phyloP scores from a whole-genome alignment of 1,140 invertebrate genomes.

The Drosophila lacteicornis region DNA sequence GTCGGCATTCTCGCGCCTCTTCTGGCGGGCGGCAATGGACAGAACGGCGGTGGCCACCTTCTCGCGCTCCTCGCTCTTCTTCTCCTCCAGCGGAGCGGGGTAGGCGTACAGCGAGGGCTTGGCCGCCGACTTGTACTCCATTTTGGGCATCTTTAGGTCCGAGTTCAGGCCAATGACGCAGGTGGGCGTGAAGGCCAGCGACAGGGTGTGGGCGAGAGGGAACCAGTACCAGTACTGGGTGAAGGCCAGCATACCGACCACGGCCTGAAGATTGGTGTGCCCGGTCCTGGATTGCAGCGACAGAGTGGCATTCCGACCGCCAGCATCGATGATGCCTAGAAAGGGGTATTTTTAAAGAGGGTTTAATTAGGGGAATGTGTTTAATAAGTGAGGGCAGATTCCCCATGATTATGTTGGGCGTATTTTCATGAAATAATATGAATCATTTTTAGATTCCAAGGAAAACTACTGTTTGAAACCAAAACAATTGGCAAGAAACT shows the following conservation, averaged over 20 bases:
- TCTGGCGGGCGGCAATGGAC: slow-evolving; percentile 96
- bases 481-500: not conserved
- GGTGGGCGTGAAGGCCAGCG: slow-evolving; percentile 98
- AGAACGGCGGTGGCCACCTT: slow-evolving; percentile 98
- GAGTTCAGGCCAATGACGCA: slow-evolving; percentile 97
- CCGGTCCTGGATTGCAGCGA: slow-evolving; percentile 98
- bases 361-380: not conserved
- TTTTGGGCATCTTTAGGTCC: slow-evolving; percentile 98
- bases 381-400: too few species aligned
- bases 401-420: not conserved
- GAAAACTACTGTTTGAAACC: not conserved
- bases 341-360: not conserved
- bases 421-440: slow-evolving; percentile 3
- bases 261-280: slow-evolving; percentile 98
- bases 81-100: slow-evolving; percentile 98
- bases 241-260: slow-evolving; percentile 99
- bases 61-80: slow-evolving; percentile 98
- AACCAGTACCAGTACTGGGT: slow-evolving; percentile 99
- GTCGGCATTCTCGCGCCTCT: slow-evolving; percentile 89
- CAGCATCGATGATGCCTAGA: slow-evolving; percentile 87
- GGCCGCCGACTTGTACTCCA: slow-evolving; percentile 96
- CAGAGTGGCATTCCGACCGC: slow-evolving; percentile 98
- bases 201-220: slow-evolving; percentile 97
- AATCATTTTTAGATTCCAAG: not conserved
- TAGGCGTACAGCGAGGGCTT: slow-evolving; percentile 98